Evolutionary conservation across 2,797 vertebrate genomes (phyloP).

Genomic region (Decapterus maruadsi): DNA sequence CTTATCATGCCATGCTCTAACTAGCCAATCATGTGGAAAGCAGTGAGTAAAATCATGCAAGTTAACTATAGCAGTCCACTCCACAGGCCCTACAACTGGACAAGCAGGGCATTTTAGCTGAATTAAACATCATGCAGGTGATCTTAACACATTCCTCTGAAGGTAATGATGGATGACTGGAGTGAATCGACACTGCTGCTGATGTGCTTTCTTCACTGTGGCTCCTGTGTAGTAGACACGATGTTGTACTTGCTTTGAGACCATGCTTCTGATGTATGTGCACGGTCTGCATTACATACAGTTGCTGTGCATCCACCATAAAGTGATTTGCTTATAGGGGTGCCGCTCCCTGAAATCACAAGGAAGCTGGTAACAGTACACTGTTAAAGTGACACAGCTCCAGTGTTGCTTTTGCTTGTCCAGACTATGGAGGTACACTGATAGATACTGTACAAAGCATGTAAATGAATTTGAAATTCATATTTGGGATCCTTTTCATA

Average conservation of each 20-base stretch:
- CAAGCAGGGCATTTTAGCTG: too few relatives aligned
- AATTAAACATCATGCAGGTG: too few relatives aligned
- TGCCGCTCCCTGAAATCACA: slow-evolving; percentile 1
- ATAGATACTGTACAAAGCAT: too few relatives aligned
- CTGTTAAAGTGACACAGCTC: background rate
- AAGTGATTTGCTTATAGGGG: background rate
- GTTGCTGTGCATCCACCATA: background rate
- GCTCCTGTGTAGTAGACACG: background rate
- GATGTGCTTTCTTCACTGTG: background rate
- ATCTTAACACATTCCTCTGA: background rate
- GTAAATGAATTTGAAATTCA: background rate
- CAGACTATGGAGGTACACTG: background rate
- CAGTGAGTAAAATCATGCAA: background rate
- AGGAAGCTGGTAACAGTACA: background rate
- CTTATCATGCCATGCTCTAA: too few relatives aligned
- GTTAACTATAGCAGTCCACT: too few relatives aligned
- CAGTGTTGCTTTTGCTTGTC: background rate
- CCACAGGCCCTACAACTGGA: too few relatives aligned
- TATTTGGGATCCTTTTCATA: background rate
- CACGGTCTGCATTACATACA: background rate
- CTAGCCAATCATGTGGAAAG: too few relatives aligned
- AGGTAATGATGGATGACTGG: background rate
- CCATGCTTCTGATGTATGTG: background rate
- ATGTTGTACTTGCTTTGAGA: background rate
- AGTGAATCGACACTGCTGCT: background rate